Conservation (phyloP, 2,888 invertebrate genomes). For the Andrena haemorrhoa region DNA sequence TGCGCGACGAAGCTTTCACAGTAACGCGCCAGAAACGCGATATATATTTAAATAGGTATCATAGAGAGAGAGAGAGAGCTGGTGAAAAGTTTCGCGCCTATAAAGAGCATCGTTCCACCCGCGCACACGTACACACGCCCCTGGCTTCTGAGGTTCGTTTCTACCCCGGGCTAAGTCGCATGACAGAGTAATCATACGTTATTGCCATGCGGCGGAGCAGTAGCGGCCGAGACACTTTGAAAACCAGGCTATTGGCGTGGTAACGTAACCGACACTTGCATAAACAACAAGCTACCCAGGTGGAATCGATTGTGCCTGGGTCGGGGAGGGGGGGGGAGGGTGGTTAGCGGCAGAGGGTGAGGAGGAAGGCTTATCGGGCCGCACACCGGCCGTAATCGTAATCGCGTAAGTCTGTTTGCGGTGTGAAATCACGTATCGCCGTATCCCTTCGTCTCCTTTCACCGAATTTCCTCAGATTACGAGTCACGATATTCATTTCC, state of each 20-base stretch:
- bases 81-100: constrained; percentile 28
- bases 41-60: not conserved
- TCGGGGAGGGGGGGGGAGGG: not conserved
- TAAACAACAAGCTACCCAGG: constrained; percentile 57
- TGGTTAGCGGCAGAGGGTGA: not conserved
- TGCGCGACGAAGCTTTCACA: constrained; percentile 1
- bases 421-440: constrained; percentile 16
- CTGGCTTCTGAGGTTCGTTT: constrained; percentile 4
- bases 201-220: constrained; percentile 50
- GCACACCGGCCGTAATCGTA: constrained; percentile 27
- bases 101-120: constrained; percentile 23
- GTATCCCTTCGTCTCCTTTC: not conserved
- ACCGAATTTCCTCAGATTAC: not conserved
- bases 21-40: constrained; percentile 22
- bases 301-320: constrained; percentile 56
- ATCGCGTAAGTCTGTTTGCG: constrained; percentile 24
- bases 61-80: constrained; percentile 1
- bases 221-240: constrained; percentile 51
- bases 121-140: not conserved
- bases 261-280: constrained; percentile 64
- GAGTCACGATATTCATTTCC: constrained; percentile 14
- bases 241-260: constrained; percentile 59
- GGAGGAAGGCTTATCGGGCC: constrained; percentile 52
- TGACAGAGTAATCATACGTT: constrained; percentile 50
- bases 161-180: constrained; percentile 32